phyloP scores from a whole-genome alignment of 2,113 vertebrate genomes.

The Pleuronectes platessa region DNA sequence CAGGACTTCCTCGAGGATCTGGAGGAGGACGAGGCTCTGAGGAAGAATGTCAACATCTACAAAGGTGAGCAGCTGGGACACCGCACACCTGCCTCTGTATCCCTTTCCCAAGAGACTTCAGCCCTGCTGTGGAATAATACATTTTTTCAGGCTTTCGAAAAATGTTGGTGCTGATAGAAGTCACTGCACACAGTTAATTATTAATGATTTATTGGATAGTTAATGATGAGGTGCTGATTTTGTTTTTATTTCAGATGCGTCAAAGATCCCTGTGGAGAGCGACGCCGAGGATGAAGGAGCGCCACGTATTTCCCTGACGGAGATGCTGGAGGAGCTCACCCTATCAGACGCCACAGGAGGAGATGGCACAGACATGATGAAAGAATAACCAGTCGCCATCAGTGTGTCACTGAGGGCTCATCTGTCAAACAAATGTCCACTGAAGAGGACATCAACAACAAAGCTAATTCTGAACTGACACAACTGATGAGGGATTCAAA shows the following conservation, averaged over 20 bases:
- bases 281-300: constrained; percentile 95
- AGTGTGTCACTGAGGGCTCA: not conserved
- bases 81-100: not conserved
- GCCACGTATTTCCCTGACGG: constrained; percentile 90
- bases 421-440: not conserved
- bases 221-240: constrained; percentile 7
- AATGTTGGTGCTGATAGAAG: not conserved
- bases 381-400: constrained; percentile 47
- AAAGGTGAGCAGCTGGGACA: constrained; percentile 82
- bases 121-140: not conserved
- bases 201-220: not conserved
- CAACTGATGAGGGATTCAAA: constrained; percentile 10
- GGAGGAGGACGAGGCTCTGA: constrained; percentile 95
- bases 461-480: not conserved
- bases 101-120: not conserved
- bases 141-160: not conserved
- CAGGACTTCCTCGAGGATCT: constrained; percentile 98
- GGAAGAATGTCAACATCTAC: constrained; percentile 97
- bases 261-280: constrained; percentile 90
- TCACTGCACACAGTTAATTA: not conserved
- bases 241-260: constrained; percentile 72
- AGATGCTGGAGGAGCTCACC: constrained; percentile 97
- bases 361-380: constrained; percentile 93
- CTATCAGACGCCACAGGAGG: constrained; percentile 91
- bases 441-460: not conserved